Percentiles rank a stretch among this genome's conserved stretches.
Conservation (phyloP, 2,113 vertebrate species). For the Pituophis catenifer region DNA sequence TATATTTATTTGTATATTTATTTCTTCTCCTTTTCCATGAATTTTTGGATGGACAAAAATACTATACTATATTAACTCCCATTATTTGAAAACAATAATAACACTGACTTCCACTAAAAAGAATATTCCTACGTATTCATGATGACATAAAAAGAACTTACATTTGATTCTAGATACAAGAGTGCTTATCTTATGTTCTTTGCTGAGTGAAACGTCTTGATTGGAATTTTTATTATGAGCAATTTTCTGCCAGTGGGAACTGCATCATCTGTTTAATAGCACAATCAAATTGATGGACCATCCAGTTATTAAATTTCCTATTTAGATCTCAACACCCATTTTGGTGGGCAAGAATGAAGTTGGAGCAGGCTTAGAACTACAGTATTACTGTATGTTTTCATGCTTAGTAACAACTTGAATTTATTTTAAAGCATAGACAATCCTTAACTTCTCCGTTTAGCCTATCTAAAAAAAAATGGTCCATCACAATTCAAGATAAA, state of each 20-base stretch:
- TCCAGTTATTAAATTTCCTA: not conserved
- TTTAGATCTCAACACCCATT: not conserved
- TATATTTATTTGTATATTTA: constrained; percentile 5
- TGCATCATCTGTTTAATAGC: not conserved
- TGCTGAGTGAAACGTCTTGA: not conserved
- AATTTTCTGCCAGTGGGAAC: not conserved
- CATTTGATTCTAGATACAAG: not conserved
- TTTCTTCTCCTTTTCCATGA: constrained; percentile 37
- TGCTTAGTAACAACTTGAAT: not conserved
- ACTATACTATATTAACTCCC: constrained; percentile 19
- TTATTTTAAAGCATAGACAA: not conserved
- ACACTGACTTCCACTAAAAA: not conserved
- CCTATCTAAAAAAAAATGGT: constrained; percentile 6
- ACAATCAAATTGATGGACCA: not conserved
- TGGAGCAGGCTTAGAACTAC: too few relatives aligned
- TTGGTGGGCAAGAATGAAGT: not conserved
- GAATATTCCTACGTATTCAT: not conserved
- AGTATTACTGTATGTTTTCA: not conserved
- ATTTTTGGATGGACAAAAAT: not conserved
- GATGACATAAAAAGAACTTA: not conserved
- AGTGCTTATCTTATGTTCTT: not conserved
- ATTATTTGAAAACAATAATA: constrained; percentile 18
- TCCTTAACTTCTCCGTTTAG: too few relatives aligned
- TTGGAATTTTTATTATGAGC: not conserved
- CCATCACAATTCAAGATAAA: constrained; percentile 19